phyloP scores from a whole-genome alignment of 2,113 vertebrate species.

The Gymnarchus niloticus region DNA sequence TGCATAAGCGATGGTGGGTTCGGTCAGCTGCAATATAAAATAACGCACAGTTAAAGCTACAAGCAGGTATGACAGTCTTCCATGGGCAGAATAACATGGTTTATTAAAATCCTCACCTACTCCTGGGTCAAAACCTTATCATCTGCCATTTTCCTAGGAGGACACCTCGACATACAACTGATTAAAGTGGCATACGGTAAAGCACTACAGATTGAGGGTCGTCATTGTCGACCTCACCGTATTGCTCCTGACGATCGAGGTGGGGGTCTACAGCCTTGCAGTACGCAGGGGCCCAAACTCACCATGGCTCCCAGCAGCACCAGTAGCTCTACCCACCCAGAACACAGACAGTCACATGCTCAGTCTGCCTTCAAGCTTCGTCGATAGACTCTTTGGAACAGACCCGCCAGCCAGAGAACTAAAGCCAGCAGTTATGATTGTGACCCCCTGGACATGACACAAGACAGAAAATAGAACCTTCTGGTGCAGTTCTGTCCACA shows the following conservation, averaged over 20 bases:
- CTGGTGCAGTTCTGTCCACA: not conserved
- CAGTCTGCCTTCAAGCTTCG: not conserved
- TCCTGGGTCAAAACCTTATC: not conserved
- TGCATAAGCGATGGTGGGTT: not conserved
- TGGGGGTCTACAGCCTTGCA: constrained; percentile 20
- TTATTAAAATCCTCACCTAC: not conserved
- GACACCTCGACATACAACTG: not conserved
- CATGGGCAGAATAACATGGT: not conserved
- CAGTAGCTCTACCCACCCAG: constrained; percentile 18
- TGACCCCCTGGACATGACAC: no score
- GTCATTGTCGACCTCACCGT: not conserved
- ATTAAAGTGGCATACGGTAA: not conserved
- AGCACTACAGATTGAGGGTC: not conserved
- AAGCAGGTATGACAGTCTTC: not conserved
- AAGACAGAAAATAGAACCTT: not conserved
- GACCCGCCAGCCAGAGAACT: no score
- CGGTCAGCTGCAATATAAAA: not conserved
- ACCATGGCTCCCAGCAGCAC: constrained; percentile 23
- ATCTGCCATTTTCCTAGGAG: not conserved
- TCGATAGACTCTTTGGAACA: not conserved
- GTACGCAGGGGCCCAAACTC: constrained; percentile 7
- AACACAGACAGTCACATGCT: not conserved
- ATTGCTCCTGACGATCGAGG: constrained; percentile 22
- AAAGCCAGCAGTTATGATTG: no score
- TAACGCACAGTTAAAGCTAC: not conserved